Base-by-base conservation (phyloP, 2,113 vertebrate species). In the Mesocricetus auratus region DNA sequence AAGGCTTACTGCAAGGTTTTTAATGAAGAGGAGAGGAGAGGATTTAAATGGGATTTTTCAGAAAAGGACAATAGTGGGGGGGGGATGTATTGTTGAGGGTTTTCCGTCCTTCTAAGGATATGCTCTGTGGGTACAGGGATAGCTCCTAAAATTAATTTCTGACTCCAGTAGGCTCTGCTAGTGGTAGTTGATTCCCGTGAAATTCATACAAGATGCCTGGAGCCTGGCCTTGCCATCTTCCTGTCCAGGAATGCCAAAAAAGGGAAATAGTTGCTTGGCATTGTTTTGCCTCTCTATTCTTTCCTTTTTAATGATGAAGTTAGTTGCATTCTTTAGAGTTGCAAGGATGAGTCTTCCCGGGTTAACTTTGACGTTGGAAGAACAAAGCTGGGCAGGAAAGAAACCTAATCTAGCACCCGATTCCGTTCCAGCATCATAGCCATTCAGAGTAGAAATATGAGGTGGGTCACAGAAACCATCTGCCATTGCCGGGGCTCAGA, bases 71-170 rank as follows among this genome's bases (percentile, higher is more conserved):
- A 66, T 71, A 83, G 75, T 17, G 42, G 24, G 45, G 26, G n/a
- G 24, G 45, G 26, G 31, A 86, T 62, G 62, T 91, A 29, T 77
- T 45, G 69, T 77, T n/a, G 2, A 58, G n/a, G 21, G 11, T 64
- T 78, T 47, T 47, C 3, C n/a, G 11, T 24, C 58, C 16, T 9
- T n/a, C 22, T 62, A 60, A 87, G 86, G 68, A 77, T 75, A 71
- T 83, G 86, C 42, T 62, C 17, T 90, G 24, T 11, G 24, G 60
- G 45, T 62, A 12, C 10, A 56, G 19, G 19, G 66, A 31, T 64
- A 8, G 75, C 68, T 77, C 71, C 42, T 82, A 64, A 91, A 95
- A 88, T 62, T 45, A 47, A 79, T 79, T 91, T 66, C 83, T 91
- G 88, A 45, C 88, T 88, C 31, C 50, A 56, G 5, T 47, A 73